Evolutionary conservation across 2,888 invertebrate genomes (phyloP), one percentile per base, ranked within the genome.

Genomic region (Amiota minor): DNA sequence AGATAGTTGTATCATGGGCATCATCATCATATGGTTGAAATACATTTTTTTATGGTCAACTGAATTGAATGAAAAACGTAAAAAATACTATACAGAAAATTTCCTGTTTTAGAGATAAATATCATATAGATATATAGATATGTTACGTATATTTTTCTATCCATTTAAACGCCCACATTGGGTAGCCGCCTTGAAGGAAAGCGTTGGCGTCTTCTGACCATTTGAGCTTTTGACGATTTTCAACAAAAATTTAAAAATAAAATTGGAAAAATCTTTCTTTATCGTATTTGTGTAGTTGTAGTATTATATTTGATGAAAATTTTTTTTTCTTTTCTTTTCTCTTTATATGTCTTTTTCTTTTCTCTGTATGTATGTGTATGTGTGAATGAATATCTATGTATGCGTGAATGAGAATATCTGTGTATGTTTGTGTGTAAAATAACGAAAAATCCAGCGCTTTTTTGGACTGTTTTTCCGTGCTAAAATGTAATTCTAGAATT

Each of bases 401-500:
- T 73, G 65, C 75, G 47, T 64, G 46, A 73, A 64, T 62, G 47
- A 53, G 23, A 9, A 46, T 16, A 3, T 62, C 3, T 23, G 23
- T 23, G 3, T 23, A 35, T 35, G 6, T 35, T 8, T 2, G 6
- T 35, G 35, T 6, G 35, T 35, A 8, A 62, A 18, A 49, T 68
- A 16, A 67, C 16, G n/a, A 16, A 59, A 16, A 16, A 67, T 67
- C 67, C 67, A 67, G 67, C 23, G 1, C n/a, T 49, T 67, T 59
- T 67, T 45, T 67, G 67, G 59, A 70, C 61, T 49, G 35, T 35
- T 59, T 70, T 61, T 70, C 61, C 50, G 49, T 49, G 67, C 50
- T 50, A 67, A 49, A 72, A 61, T 84, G 83, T 86, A 86, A 86
- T 83, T 83, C 83, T 83, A 83, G 83, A 83, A 75, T 83, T 82